Percentiles rank a stretch among this genome's conserved stretches.
phyloP scores from a whole-genome alignment of 2,888 invertebrate genomes.

The Papilio demoleus region DNA sequence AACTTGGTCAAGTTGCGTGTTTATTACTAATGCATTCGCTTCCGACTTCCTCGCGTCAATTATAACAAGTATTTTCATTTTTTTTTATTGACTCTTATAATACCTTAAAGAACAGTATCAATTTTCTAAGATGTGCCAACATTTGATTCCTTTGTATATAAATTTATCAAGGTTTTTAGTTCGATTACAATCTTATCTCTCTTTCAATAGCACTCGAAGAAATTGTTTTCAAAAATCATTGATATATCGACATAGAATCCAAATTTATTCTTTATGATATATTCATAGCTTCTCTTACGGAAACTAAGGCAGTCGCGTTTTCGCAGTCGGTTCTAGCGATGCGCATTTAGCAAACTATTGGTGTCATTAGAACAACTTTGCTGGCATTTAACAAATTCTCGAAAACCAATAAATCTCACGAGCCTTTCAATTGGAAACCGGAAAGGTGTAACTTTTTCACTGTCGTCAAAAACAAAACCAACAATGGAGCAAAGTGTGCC shows the following conservation, averaged over 20 bases:
- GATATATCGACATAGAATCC: slow-evolving; percentile 1
- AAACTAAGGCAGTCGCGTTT: slow-evolving; percentile 62
- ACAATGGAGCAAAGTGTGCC: slow-evolving; percentile 37
- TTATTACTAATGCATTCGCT: slow-evolving; percentile 16
- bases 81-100: slow-evolving; percentile 22
- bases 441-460: slow-evolving; percentile 30
- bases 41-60: slow-evolving; percentile 36
- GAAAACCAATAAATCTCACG: slow-evolving; percentile 33
- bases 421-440: slow-evolving; percentile 18
- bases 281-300: slow-evolving; percentile 57
- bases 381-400: slow-evolving; percentile 22
- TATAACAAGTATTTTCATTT: slow-evolving; percentile 2
- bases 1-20: slow-evolving; percentile 32
- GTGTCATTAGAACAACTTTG: slow-evolving; percentile 39
- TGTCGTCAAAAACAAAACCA: slow-evolving; percentile 24
- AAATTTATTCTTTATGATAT: not conserved
- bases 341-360: slow-evolving; percentile 57
- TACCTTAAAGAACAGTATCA: not conserved
- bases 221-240: not conserved
- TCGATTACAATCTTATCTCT: not conserved
- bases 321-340: slow-evolving; percentile 46
- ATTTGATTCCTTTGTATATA: not conserved
- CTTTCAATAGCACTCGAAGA: not conserved
- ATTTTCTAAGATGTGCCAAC: not conserved
- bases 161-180: not conserved